Conservation (phyloP, 2,888 invertebrate genomes). For the Zootermopsis nevadensis region DNA sequence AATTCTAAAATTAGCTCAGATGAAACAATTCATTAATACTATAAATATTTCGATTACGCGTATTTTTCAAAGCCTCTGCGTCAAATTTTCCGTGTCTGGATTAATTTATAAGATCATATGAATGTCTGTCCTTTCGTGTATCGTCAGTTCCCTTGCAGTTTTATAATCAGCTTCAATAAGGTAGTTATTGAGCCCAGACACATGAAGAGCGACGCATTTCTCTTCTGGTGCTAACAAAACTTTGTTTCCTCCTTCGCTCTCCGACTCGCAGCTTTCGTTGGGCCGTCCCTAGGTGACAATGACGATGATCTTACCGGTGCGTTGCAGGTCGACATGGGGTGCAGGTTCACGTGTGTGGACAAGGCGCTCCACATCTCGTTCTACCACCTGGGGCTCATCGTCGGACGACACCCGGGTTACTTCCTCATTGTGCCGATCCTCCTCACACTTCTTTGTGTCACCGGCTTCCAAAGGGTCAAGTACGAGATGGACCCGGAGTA, state of each 20-base stretch:
- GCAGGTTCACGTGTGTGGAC: constrained; percentile 81
- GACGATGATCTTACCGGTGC: too few relatives aligned
- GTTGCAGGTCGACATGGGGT: constrained; percentile 68
- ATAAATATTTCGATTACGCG: too few relatives aligned
- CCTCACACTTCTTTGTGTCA: constrained; percentile 82
- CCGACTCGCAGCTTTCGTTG: not conserved
- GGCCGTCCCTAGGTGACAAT: too few relatives aligned
- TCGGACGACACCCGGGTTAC: constrained; percentile 87
- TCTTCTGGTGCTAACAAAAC: not conserved
- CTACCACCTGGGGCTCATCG: constrained; percentile 81
- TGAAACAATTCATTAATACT: too few relatives aligned
- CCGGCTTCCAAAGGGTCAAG: constrained; percentile 86
- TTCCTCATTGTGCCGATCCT: constrained; percentile 89
- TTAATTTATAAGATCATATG: too few relatives aligned
- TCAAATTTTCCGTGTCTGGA: too few relatives aligned
- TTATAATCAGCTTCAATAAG: not conserved
- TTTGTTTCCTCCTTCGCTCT: not conserved
- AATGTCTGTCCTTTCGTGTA: too few relatives aligned
- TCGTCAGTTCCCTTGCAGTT: not conserved
- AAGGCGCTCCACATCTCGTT: constrained; percentile 82
- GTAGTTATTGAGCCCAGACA: not conserved
- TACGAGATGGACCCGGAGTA: constrained; percentile 96
- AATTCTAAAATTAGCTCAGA: too few relatives aligned
- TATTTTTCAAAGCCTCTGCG: too few relatives aligned
- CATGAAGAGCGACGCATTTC: not conserved